Base-by-base conservation (phyloP, 1,140 invertebrate genomes). In the Gyrodactylus salaris region DNA sequence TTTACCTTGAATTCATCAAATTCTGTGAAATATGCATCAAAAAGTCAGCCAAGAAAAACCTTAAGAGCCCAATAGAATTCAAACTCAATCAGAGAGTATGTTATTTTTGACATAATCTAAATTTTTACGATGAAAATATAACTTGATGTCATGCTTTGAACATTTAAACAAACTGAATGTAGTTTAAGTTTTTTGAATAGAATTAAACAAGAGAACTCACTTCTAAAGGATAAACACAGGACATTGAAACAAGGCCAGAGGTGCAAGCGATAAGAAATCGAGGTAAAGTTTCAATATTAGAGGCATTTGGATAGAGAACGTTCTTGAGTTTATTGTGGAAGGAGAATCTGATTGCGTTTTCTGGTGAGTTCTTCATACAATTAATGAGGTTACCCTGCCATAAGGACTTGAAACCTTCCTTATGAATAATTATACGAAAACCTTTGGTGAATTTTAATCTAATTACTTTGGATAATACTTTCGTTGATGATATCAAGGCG, bases 341-440 rank as follows among this genome's bases (percentile, higher is more conserved):
- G 80, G 90, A 89, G 79, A 99, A 99, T 80, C 98, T 98, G 0
- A 98, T 80, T 0, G 94, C 94, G 0, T 90, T 89, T 82, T 98
- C 94, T 0, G 94, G 94, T 0, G 90, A 93, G 76, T 99, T 97
- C 84, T 99, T 98, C 74, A 96, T 82, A 54, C 98, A 89, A 81
- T 99, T 99, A 76, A 98, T 91, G 54, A 90, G 91, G 81, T 99
- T 99, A 24, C 95, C 95, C 77, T 94, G 83, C 94, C 94, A 98
- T 72, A 98, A 81, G 73, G 89, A 89, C 26, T 79, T 82, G 1
- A 87, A 77, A 21, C 95, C 95, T 75, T 95, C 94, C 82, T 99
- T 94, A 68, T 86, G 85, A 1, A 94, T 80, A 88, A 54, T n/a
- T 54, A 16, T 54, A n/a, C 34, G 7, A 16, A 54, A 54, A n/a